These are phyloP conservation scores for Athalia rosae DNA, from an alignment of 2,888 invertebrate species.

Conservation along the genomic window DNA sequence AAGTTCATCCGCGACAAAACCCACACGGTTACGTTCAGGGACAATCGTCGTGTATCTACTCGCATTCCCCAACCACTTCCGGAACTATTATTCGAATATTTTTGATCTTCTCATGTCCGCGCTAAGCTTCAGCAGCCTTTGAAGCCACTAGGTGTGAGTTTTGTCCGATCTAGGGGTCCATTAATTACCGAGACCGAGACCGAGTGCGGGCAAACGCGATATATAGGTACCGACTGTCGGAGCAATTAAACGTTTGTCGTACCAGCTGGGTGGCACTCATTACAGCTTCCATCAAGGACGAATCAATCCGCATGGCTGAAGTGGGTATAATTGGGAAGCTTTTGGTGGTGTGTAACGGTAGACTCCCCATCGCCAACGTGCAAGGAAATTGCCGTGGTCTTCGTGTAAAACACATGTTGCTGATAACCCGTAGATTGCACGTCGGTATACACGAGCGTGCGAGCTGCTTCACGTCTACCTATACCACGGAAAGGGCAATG, in stretches of 20 bases:
- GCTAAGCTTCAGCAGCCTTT: too few relatives aligned
- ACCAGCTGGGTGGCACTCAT: conserved; percentile 2
- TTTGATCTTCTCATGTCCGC: too few relatives aligned
- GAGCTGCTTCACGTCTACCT: too few relatives aligned
- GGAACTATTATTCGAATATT: too few relatives aligned
- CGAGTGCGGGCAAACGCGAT: neutral
- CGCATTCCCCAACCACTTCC: too few relatives aligned
- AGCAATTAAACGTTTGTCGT: conserved; percentile 16
- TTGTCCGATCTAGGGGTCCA: neutral
- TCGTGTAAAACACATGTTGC: too few relatives aligned
- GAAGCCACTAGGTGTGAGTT: conserved; percentile 1
- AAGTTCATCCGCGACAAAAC: too few relatives aligned
- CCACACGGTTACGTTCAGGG: too few relatives aligned
- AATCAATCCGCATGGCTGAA: conserved; percentile 19
- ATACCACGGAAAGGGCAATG: too few relatives aligned
- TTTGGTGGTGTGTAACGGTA: neutral
- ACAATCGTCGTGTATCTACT: too few relatives aligned
- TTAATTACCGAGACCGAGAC: conserved; percentile 12
- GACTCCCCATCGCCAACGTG: neutral
- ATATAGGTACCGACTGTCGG: neutral
- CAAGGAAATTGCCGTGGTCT: neutral
- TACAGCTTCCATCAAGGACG: conserved; percentile 30
- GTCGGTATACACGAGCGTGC: too few relatives aligned
- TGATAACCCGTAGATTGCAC: too few relatives aligned
- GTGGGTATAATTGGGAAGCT: conserved; percentile 9